Conservation (phyloP, 2,797 vertebrate species). For the Chromis chromis region DNA sequence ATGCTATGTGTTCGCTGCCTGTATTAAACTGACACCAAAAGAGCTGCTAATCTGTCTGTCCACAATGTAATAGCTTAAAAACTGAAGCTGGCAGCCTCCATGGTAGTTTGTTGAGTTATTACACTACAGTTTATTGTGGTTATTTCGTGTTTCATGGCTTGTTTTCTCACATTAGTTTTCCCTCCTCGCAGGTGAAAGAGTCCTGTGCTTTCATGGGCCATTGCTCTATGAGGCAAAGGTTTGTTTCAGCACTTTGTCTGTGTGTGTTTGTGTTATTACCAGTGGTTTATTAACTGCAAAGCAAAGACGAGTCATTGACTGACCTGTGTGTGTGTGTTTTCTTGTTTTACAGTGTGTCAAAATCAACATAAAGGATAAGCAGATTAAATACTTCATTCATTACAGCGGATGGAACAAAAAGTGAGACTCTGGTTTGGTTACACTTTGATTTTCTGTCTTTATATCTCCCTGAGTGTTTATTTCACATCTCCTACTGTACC, state of each 20-base stretch:
- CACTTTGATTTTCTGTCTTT: not conserved
- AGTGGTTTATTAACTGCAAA: not conserved
- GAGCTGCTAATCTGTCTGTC: not conserved
- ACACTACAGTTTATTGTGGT: not conserved
- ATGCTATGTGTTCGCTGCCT: not conserved
- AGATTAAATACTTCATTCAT: conserved; percentile 99
- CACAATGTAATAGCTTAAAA: too few species aligned
- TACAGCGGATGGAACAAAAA: conserved; percentile 99
- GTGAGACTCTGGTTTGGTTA: conserved; percentile 83
- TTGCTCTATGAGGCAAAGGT: conserved; percentile 99
- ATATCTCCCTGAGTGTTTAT: not conserved
- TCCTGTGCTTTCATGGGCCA: conserved; percentile 99
- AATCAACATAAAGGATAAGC: conserved; percentile 98
- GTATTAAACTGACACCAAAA: not conserved
- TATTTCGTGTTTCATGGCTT: not conserved
- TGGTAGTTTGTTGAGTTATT: not conserved
- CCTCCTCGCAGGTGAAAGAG: conserved; percentile 92
- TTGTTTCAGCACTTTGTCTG: conserved; percentile 52
- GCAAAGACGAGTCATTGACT: conserved; percentile 8
- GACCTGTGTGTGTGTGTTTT: conserved; percentile 26
- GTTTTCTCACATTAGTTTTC: conserved; percentile 16
- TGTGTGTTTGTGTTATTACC: not conserved
- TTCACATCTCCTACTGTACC: not conserved
- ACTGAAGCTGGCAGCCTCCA: too few species aligned
- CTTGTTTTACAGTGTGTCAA: conserved; percentile 92